These are phyloP conservation scores for Gouania willdenowi DNA, from an alignment of 2,797 vertebrate species.

Conservation along the genomic window DNA sequence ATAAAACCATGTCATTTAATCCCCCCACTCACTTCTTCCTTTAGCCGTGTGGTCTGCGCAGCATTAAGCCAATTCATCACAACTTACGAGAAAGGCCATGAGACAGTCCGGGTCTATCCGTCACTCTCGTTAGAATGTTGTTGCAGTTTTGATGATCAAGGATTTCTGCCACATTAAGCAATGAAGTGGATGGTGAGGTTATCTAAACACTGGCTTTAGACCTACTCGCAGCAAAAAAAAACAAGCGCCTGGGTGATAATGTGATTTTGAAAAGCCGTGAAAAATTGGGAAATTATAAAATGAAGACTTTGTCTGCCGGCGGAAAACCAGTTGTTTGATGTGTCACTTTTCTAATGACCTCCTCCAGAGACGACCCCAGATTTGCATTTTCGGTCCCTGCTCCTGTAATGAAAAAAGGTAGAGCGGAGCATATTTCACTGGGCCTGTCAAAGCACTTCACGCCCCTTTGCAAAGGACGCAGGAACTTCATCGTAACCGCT, in stretches of 20 bases:
- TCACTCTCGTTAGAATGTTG: slow-evolving; percentile 39
- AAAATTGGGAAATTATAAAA: slow-evolving; percentile 47
- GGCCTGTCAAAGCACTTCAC: slow-evolving; percentile 75
- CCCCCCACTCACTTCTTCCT: slow-evolving; percentile 29
- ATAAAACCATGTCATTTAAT: slow-evolving; percentile 72
- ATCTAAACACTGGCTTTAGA: slow-evolving; percentile 26
- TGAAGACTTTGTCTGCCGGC: slow-evolving; percentile 47
- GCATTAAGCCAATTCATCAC: slow-evolving; percentile 72
- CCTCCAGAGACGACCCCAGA: slow-evolving; percentile 43
- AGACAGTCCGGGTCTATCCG: slow-evolving; percentile 55
- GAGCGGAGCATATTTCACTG: slow-evolving; percentile 73
- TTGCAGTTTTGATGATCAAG: slow-evolving; percentile 38
- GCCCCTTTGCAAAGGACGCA: slow-evolving; percentile 69
- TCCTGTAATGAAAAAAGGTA: slow-evolving; percentile 76
- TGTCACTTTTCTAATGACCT: slow-evolving; percentile 73
- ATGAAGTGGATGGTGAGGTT: slow-evolving; percentile 14
- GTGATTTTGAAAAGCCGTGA: slow-evolving; percentile 12
- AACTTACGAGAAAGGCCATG: slow-evolving; percentile 54
- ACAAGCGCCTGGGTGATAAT: slow-evolving; percentile 12
- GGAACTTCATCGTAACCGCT: slow-evolving; percentile 64
- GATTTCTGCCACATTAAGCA: slow-evolving; percentile 43
- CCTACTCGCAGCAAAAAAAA: slow-evolving; percentile 23
- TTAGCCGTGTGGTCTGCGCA: slow-evolving; percentile 45
- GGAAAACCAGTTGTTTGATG: slow-evolving; percentile 60
- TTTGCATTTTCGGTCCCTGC: slow-evolving; percentile 73